These are phyloP conservation scores for Rhorus exstirpatorius DNA, from an alignment of 2,888 invertebrate genomes.

Conservation along the genomic window DNA sequence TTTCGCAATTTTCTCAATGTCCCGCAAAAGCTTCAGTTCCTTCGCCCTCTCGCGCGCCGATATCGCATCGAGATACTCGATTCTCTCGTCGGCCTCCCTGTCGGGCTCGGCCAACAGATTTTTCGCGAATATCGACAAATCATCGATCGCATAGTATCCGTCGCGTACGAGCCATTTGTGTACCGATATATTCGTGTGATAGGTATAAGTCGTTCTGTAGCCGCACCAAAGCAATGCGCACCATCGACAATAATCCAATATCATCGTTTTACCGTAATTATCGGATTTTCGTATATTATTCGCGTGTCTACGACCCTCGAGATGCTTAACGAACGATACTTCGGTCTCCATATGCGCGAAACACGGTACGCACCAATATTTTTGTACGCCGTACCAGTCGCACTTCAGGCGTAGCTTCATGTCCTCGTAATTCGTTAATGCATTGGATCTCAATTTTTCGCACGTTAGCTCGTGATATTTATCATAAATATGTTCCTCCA, in stretches of 20 bases:
- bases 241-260: slow-evolving; percentile 64
- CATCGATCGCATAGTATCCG: neutral
- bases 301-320: slow-evolving; percentile 16
- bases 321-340: slow-evolving; percentile 43
- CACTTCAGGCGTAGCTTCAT: slow-evolving; percentile 24
- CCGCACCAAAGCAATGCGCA: slow-evolving; percentile 69
- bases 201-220: slow-evolving; percentile 51
- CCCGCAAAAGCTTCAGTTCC: slow-evolving; percentile 64
- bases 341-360: neutral
- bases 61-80: slow-evolving; percentile 67
- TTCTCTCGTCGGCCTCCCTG: slow-evolving; percentile 57
- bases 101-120: slow-evolving; percentile 57
- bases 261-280: slow-evolving; percentile 11
- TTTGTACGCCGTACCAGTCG: slow-evolving; percentile 64
- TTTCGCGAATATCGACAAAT: slow-evolving; percentile 45
- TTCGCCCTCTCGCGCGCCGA: slow-evolving; percentile 56
- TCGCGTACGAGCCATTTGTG: slow-evolving; percentile 58
- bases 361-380: slow-evolving; percentile 69
- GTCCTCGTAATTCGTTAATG: slow-evolving; percentile 2
- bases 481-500: slow-evolving; percentile 51
- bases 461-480: slow-evolving; percentile 3
- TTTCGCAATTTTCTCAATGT: slow-evolving; percentile 72
- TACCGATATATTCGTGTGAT: slow-evolving; percentile 49
- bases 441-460: neutral
- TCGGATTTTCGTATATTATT: neutral